Evolutionary conservation across 1,140 invertebrate genomes (phyloP).

Genomic region (Drosophila subpulchrella): DNA sequence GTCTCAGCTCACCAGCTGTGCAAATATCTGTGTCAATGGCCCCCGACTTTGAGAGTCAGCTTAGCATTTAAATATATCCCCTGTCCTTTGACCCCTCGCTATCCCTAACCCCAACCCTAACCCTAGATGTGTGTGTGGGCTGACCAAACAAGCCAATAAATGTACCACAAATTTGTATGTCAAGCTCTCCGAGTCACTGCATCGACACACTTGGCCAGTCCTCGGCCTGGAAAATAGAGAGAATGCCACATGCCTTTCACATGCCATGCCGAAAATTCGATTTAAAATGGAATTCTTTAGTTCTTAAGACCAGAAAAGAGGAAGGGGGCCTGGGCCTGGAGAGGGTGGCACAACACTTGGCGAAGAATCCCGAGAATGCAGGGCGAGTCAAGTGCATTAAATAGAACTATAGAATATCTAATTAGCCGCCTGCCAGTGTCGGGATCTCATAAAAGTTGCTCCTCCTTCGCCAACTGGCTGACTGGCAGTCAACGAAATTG

Average conservation of each 20-base stretch:
- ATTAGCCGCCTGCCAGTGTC: slow-evolving; percentile 64
- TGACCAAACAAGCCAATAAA: slow-evolving; percentile 81
- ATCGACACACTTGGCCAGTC: slow-evolving; percentile 72
- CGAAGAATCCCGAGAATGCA: slow-evolving; percentile 26
- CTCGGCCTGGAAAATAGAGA: slow-evolving; percentile 49
- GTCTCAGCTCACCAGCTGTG: slow-evolving; percentile 60
- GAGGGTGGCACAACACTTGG: slow-evolving; percentile 13
- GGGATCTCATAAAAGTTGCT: slow-evolving; percentile 71
- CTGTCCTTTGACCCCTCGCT: slow-evolving; percentile 5
- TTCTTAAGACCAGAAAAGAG: slow-evolving; percentile 13
- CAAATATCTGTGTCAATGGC: slow-evolving; percentile 77
- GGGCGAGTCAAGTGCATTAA: slow-evolving; percentile 39
- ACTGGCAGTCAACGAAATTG: slow-evolving; percentile 62
- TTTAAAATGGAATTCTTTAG: slow-evolving; percentile 80
- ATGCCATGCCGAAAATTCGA: slow-evolving; percentile 74
- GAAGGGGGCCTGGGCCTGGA: background rate
- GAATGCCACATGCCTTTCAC: slow-evolving; percentile 64
- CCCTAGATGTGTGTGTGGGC: slow-evolving; percentile 9
- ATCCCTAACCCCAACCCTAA: background rate
- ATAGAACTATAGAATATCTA: slow-evolving; percentile 55
- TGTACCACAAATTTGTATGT: slow-evolving; percentile 81
- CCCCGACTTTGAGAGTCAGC: slow-evolving; percentile 56
- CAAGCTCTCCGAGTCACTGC: slow-evolving; percentile 68
- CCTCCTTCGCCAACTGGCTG: slow-evolving; percentile 27
- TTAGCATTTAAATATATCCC: slow-evolving; percentile 56